phyloP scores from a whole-genome alignment of 2,888 invertebrate genomes.

The Tinea semifulvella region DNA sequence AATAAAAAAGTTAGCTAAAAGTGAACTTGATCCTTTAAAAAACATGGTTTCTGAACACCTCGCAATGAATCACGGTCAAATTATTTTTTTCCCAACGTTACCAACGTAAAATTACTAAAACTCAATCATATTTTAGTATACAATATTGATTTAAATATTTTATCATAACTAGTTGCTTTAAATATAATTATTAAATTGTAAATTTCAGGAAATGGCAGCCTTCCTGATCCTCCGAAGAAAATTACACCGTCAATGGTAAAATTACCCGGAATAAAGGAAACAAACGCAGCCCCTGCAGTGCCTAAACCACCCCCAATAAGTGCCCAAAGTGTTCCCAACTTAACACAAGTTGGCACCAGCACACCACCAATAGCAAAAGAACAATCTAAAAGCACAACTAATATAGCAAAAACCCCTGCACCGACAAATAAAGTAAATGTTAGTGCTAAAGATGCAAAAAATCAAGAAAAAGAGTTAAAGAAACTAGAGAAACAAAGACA shows the following conservation, averaged over 20 bases:
- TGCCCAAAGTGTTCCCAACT: slow-evolving; percentile 37
- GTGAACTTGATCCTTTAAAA: too few species aligned
- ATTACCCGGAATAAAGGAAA: slow-evolving; percentile 19
- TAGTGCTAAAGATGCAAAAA: slow-evolving; percentile 22
- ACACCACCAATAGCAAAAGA: slow-evolving; percentile 16
- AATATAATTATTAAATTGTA: too few species aligned
- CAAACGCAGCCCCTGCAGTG: neutral
- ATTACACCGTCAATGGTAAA: slow-evolving; percentile 33
- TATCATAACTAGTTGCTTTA: too few species aligned
- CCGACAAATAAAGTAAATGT: neutral
- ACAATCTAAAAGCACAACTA: slow-evolving; percentile 23
- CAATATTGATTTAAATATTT: too few species aligned
- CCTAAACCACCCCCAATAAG: slow-evolving; percentile 22
- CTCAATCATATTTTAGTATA: too few species aligned
- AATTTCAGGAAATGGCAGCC: slow-evolving; percentile 28
- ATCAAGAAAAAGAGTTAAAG: slow-evolving; percentile 33
- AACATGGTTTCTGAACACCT: too few species aligned
- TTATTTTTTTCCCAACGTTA: too few species aligned
- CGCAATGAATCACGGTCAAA: too few species aligned
- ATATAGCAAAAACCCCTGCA: neutral
- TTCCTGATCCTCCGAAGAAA: slow-evolving; percentile 28
- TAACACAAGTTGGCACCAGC: slow-evolving; percentile 22
- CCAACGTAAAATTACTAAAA: too few species aligned
- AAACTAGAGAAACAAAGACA: slow-evolving; percentile 36
- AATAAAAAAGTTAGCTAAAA: too few species aligned